Evolutionary conservation across 2,113 vertebrate genomes (phyloP), one percentile per base, ranked within the genome.

Genomic region (Rhabdomys dilectus): DNA sequence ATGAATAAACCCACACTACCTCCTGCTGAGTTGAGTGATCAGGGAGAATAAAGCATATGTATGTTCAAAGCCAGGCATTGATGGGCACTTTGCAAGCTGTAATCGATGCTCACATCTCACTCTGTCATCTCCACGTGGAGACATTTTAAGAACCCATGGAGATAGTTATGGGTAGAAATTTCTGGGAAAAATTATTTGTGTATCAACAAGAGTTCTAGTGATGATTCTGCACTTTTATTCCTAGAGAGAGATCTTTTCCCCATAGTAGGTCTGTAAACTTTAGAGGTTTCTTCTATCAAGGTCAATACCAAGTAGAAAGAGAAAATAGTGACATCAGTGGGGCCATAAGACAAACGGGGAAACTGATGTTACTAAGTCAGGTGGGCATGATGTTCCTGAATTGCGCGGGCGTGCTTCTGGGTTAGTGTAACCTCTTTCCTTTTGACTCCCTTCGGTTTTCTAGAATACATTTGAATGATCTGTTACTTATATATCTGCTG

Each of bases 71-170:
- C 19, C 26, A 0, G 36, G 48, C 8, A 51, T 29, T 56, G 36
- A 29, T 51, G 87, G 24, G 22, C 8, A 29, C 31, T 29, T 86
- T n/a, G 51, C 36, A n/a, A 31, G 48, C 60, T 53, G 10, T 45
- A 82, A 87, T 16, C 68, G 73, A 56, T 75, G 53, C 42, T 95
- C 91, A 68, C 22, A 53, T 91, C 72, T 93, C 73, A 24, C n/a
- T 19, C 56, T 8, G 42, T 29, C 60, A 36, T 53, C 48, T 89
- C 26, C 48, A 12, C 81, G 34, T 36, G 70, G 60, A 82, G 66
- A 70, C 16, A 19, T 60, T 77, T 89, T 58, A 58, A 82, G 70
- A 56, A 10, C 62, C 60, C 10, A 9, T 11, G 58, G 73, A 84
- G 24, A 34, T 88, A 36, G 62, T 26, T n/a, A 17, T 7, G 17